phyloP scores from a whole-genome alignment of 2,797 vertebrate genomes.

The Microctenopoma lineatum region DNA sequence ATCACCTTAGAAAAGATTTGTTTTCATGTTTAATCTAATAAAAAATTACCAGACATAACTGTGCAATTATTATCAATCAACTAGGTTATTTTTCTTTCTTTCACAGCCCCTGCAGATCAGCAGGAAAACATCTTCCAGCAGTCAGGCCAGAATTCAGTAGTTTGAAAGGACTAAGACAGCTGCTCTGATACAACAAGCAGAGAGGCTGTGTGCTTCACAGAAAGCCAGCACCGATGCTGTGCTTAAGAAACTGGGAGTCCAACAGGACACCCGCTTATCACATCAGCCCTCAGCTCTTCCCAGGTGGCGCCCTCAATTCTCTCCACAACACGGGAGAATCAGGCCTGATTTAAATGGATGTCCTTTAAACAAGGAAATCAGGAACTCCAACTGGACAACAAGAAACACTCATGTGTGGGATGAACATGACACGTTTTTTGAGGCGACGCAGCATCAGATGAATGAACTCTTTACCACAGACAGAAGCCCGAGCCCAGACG shows the following conservation, averaged over 20 bases:
- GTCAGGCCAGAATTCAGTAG: not conserved
- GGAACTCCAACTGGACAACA: no score
- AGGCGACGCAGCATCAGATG: not conserved
- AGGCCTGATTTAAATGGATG: not conserved
- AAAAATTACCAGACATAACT: no score
- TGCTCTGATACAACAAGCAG: not conserved
- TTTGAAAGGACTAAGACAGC: not conserved
- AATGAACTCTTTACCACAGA: no score
- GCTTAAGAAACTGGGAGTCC: slow-evolving; percentile 1
- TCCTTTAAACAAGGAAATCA: not conserved
- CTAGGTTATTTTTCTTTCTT: no score
- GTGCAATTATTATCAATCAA: no score
- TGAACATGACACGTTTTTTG: not conserved
- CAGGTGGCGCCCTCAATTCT: not conserved
- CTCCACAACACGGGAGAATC: not conserved
- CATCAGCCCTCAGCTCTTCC: not conserved
- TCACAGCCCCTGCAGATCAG: no score
- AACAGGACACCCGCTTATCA: not conserved
- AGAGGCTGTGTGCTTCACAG: not conserved
- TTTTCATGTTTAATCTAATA: no score
- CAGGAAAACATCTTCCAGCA: no score
- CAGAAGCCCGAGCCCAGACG: not conserved
- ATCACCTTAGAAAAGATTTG: no score
- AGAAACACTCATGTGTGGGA: not conserved
- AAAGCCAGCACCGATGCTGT: not conserved